A percentile compares a stretch with the other conserved stretches of the same genome.
phyloP scores from a whole-genome alignment of 2,797 vertebrate genomes.

The Oceanodroma leucorhoa region DNA sequence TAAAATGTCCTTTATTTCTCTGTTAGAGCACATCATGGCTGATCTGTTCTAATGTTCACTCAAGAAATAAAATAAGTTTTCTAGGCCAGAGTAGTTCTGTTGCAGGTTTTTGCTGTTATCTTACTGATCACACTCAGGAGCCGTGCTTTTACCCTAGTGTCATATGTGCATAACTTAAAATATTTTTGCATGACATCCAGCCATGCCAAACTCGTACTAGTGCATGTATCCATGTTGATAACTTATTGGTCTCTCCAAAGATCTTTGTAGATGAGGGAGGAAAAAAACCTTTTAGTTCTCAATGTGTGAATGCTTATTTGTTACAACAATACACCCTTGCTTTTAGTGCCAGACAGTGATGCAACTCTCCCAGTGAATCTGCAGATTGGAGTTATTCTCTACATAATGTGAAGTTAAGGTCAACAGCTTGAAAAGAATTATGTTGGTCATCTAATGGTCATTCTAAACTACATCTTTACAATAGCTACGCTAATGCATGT shows the following conservation, averaged over 20 bases:
- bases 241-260: background rate
- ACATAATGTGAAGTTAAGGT: background rate
- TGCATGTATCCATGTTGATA: background rate
- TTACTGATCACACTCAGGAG: background rate
- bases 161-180: background rate
- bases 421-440: background rate
- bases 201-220: background rate
- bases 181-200: background rate
- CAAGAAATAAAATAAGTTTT: background rate
- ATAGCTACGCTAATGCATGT: background rate
- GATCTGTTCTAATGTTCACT: background rate
- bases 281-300: background rate
- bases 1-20: background rate
- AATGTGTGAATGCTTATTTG: background rate
- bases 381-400: background rate
- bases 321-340: background rate
- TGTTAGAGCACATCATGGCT: background rate
- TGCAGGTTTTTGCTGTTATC: background rate
- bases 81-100: background rate
- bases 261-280: background rate
- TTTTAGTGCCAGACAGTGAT: background rate
- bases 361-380: background rate
- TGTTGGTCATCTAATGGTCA: background rate
- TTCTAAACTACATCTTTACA: background rate
- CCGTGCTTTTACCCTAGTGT: background rate